These are phyloP conservation scores for Periparus ater DNA, from an alignment of 2,797 vertebrate genomes.

Conservation along the genomic window DNA sequence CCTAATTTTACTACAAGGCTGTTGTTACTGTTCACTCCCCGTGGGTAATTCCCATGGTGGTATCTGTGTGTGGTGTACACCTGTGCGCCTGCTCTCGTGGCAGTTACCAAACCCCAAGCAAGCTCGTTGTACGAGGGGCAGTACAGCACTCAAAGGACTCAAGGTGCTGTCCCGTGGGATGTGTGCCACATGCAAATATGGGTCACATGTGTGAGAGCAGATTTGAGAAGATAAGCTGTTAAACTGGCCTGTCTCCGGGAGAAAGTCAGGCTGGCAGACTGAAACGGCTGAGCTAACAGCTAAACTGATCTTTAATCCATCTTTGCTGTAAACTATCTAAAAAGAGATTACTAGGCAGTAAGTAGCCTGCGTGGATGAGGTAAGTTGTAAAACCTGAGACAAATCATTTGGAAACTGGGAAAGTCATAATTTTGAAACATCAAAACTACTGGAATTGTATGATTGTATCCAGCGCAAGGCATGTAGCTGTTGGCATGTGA, in stretches of 20 bases:
- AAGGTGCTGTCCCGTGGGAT: neutral
- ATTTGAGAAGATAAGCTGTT: conserved; percentile 28
- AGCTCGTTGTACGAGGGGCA: neutral
- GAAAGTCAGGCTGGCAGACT: conserved; percentile 4
- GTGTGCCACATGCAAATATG: neutral
- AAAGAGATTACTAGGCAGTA: neutral
- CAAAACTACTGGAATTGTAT: neutral
- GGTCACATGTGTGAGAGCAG: neutral
- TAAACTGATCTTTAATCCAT: conserved; percentile 17
- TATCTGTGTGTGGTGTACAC: neutral
- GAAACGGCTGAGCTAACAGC: neutral
- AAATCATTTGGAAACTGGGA: neutral
- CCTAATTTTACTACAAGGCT: neutral
- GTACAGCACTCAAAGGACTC: neutral
- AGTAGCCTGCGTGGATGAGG: neutral
- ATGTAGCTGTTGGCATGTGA: neutral
- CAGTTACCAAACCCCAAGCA: neutral
- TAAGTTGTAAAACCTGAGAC: neutral
- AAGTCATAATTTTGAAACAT: neutral
- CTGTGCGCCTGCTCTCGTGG: neutral
- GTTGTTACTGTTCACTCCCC: neutral
- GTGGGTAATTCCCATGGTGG: neutral
- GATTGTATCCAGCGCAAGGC: neutral
- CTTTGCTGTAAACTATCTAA: neutral
- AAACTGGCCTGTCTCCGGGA: neutral